Conservation (phyloP, 2,113 vertebrate species). For the Leucoraja erinaceus region DNA sequence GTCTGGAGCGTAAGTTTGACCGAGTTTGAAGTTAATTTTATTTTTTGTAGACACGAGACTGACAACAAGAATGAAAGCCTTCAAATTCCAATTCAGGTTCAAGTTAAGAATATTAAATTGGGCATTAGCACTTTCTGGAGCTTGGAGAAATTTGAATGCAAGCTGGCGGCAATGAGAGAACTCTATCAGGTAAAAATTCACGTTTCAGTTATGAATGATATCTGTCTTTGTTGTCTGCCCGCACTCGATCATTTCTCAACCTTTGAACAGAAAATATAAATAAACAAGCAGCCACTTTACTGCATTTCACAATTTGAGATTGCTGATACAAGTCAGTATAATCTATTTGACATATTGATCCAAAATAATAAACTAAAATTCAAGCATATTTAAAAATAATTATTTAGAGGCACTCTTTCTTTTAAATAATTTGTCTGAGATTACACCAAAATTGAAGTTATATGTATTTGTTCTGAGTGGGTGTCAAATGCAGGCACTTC, state of each 20-base stretch:
- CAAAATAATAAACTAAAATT: neutral
- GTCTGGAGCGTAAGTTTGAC: neutral
- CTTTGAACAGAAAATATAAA: neutral
- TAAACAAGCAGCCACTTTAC: neutral
- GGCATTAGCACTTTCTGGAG: constrained; percentile 84
- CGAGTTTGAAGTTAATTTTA: neutral
- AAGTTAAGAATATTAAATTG: constrained; percentile 77
- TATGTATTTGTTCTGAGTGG: neutral
- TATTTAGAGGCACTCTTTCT: neutral
- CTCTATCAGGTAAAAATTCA: constrained; percentile 67
- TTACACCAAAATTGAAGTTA: neutral
- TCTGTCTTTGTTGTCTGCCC: neutral
- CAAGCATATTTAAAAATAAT: neutral
- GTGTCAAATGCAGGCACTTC: neutral
- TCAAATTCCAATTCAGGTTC: constrained; percentile 59
- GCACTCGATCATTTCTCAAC: neutral
- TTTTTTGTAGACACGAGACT: constrained; percentile 60
- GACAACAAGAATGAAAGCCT: constrained; percentile 47
- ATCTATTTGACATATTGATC: neutral
- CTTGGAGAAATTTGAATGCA: constrained; percentile 86
- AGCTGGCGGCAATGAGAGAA: constrained; percentile 82
- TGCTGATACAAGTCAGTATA: neutral
- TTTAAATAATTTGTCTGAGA: neutral
- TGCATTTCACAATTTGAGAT: neutral
- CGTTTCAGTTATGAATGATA: neutral